Conservation (phyloP, 2,113 vertebrate genomes). For the Hucho hucho region DNA sequence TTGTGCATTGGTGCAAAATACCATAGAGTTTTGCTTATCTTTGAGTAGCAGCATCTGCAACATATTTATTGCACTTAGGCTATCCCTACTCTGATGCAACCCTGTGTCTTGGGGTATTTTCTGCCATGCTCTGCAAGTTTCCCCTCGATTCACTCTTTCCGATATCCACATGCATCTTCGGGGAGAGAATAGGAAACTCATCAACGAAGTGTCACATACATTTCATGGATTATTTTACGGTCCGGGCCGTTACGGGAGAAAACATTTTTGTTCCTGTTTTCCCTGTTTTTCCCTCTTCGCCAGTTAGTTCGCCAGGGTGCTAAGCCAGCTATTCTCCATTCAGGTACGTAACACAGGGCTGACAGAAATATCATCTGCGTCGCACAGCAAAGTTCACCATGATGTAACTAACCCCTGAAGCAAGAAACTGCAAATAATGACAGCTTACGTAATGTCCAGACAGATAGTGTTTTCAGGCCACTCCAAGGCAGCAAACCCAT, state of each 20-base stretch:
- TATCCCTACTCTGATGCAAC: too few species aligned
- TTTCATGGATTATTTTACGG: conserved; percentile 1
- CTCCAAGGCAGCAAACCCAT: not conserved
- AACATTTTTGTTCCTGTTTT: conserved; percentile 29
- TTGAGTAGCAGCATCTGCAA: not conserved
- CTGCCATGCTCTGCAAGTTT: not conserved
- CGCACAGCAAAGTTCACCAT: conserved; percentile 46
- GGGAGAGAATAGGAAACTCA: conserved; percentile 35
- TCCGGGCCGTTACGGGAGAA: conserved; percentile 4
- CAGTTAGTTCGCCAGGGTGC: not conserved
- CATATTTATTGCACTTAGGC: not conserved
- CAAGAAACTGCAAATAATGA: conserved; percentile 50
- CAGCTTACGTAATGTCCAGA: conserved; percentile 67
- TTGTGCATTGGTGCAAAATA: too few species aligned
- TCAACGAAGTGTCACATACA: conserved; percentile 11
- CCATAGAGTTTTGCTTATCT: not conserved
- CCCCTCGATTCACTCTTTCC: conserved; percentile 17
- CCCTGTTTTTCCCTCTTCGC: conserved; percentile 12
- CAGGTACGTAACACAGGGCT: conserved; percentile 43
- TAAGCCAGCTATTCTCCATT: conserved; percentile 32
- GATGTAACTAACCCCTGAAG: conserved; percentile 56
- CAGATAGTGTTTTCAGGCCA: conserved; percentile 21
- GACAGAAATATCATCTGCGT: conserved; percentile 57
- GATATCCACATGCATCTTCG: conserved; percentile 3
- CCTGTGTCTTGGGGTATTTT: not conserved